Conservation (phyloP, 2,797 vertebrate species). For the Molossus molossus region DNA sequence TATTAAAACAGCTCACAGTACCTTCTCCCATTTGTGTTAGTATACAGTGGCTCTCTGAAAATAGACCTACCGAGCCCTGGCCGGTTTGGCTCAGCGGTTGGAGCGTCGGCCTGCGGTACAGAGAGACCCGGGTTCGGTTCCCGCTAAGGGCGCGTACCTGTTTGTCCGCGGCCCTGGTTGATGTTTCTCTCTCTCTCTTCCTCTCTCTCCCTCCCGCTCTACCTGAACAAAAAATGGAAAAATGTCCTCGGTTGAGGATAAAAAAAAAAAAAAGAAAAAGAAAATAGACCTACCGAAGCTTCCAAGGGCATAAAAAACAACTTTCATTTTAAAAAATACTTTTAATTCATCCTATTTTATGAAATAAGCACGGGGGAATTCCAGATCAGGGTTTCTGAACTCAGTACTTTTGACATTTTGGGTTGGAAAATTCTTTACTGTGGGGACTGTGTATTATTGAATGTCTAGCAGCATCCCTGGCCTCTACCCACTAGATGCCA, state of each 20-base stretch:
- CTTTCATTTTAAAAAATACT: not conserved
- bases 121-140: too few relatives aligned
- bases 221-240: too few relatives aligned
- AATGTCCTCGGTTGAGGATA: too few relatives aligned
- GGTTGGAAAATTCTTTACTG: not conserved
- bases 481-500: not conserved
- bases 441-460: not conserved
- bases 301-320: not conserved
- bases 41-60: conserved; percentile 42
- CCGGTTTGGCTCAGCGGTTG: too few relatives aligned
- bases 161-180: too few relatives aligned
- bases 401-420: not conserved
- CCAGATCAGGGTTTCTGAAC: not conserved
- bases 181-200: too few relatives aligned
- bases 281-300: conserved; percentile 9
- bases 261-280: too few relatives aligned
- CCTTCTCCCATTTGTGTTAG: not conserved
- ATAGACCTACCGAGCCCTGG: not conserved
- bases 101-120: too few relatives aligned
- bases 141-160: too few relatives aligned
- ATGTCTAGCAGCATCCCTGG: not conserved
- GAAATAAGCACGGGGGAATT: conserved; percentile 18
- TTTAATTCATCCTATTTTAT: conserved; percentile 2
- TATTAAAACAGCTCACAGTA: not conserved
- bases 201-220: too few relatives aligned